Base-by-base conservation (phyloP, 2,888 invertebrate species). In the Himalopsyche japonica region DNA sequence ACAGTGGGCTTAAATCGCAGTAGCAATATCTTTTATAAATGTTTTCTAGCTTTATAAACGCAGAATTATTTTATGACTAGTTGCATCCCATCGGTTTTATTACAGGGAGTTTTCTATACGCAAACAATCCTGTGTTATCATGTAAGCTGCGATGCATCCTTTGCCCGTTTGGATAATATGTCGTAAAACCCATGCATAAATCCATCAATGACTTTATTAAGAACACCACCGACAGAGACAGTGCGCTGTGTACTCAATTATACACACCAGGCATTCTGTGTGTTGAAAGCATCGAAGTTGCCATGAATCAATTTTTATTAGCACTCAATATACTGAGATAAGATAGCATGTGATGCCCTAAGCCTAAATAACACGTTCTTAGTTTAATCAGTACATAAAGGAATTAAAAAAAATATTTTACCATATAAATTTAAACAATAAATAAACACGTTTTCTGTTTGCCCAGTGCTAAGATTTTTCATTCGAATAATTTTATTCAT, bases 131-230 rank as follows among this genome's bases (percentile, higher is more conserved):
- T 3, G 24, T 27, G 64, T 64, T 20, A 64, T 27, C 64, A 20
- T 64, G 64, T 64, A 10, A 24, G 5, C 27, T 15, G 5, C 70
- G 30, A 30, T 70, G 70, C 70, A 30, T 70, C 70, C 27, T 70
- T 70, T 70, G 30, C 70, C 30, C 24, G 70, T 27, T 70, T 27
- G 12, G 24, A 70, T 70, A 70, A 70, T 70, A 83, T 37, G 57
- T 83, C 85, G 83, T 85, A 81, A 85, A 85, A 82, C 27, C 64
- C 32, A 76, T 70, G 37, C 80, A 81, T 85, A 82, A 85, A 85
- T 85, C 78, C 78, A 76, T 85, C 85, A 85, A 85, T 83, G 70
- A 77, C 85, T 85, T 81, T 81, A 81, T 81, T 81, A 70, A 43
- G 20, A 34, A 37, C 20, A 37, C n/a, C 32, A 4, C 24, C 10